Evolutionary conservation across 2,888 invertebrate genomes (phyloP).

Genomic region (Drosophila paramelanica): DNA sequence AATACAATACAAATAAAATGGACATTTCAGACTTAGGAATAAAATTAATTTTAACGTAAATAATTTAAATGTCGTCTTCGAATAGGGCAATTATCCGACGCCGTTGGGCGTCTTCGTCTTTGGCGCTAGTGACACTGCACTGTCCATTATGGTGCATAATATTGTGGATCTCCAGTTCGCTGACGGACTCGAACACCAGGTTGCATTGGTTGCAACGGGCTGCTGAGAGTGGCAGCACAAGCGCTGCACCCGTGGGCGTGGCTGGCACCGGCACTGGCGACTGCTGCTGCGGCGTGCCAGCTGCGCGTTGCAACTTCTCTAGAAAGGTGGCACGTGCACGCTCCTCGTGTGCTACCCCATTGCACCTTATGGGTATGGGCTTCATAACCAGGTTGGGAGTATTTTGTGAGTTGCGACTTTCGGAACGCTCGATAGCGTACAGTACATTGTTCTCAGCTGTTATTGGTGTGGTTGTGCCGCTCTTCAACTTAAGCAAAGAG

Average conservation of each 20-base stretch:
- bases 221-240: slow-evolving; percentile 66
- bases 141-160: slow-evolving; percentile 78
- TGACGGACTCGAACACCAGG: slow-evolving; percentile 78
- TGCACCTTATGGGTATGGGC: slow-evolving; percentile 72
- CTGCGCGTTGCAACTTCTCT: slow-evolving; percentile 78
- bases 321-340: slow-evolving; percentile 66
- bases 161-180: slow-evolving; percentile 82
- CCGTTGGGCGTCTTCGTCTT: slow-evolving; percentile 70
- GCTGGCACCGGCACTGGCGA: slow-evolving; percentile 19
- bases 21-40: slow-evolving; percentile 38
- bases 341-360: slow-evolving; percentile 41
- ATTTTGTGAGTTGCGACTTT: slow-evolving; percentile 69
- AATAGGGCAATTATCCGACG: slow-evolving; percentile 83
- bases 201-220: slow-evolving; percentile 83
- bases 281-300: slow-evolving; percentile 26
- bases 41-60: slow-evolving; percentile 12
- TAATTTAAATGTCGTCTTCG: slow-evolving; percentile 75
- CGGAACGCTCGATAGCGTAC: slow-evolving; percentile 80
- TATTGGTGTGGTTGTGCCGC: slow-evolving; percentile 69
- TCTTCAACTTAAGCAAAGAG: slow-evolving; percentile 22
- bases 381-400: slow-evolving; percentile 57
- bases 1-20: slow-evolving; percentile 1
- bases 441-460: slow-evolving; percentile 77
- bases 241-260: slow-evolving; percentile 24
- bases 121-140: slow-evolving; percentile 13